Conservation (phyloP, 2,888 invertebrate genomes). For the Epinotia nisella region DNA sequence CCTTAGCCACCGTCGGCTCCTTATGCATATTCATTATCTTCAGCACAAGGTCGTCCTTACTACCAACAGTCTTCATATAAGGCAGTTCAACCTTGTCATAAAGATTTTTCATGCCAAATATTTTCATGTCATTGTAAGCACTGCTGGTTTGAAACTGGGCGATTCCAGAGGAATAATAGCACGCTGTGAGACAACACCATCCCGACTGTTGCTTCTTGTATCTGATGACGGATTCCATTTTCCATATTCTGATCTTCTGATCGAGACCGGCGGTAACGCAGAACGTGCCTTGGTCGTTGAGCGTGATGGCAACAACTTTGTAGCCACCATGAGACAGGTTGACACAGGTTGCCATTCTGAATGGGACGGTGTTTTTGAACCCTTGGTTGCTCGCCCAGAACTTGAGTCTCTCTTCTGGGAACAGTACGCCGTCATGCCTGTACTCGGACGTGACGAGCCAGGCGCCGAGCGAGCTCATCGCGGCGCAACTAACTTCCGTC, state of each 20-base stretch:
- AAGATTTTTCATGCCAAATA: slow-evolving; percentile 49
- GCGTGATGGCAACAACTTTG: slow-evolving; percentile 68
- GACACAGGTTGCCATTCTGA: slow-evolving; percentile 73
- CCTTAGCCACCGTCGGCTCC: slow-evolving; percentile 53
- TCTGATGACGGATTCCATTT: slow-evolving; percentile 57
- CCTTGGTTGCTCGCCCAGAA: slow-evolving; percentile 65
- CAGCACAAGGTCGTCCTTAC: slow-evolving; percentile 62
- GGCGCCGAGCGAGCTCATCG: slow-evolving; percentile 67
- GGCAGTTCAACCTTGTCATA: slow-evolving; percentile 49
- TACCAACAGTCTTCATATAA: slow-evolving; percentile 57
- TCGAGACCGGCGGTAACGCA: slow-evolving; percentile 79
- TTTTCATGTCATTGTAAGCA: slow-evolving; percentile 69
- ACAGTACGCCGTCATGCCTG: slow-evolving; percentile 72
- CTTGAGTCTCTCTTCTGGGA: slow-evolving; percentile 77
- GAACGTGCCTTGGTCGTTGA: slow-evolving; percentile 69
- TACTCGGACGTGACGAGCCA: slow-evolving; percentile 80
- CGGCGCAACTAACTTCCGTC: slow-evolving; percentile 76
- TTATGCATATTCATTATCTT: slow-evolving; percentile 73
- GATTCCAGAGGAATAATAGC: slow-evolving; percentile 77
- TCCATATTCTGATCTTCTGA: slow-evolving; percentile 78
- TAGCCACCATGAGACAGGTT: slow-evolving; percentile 78
- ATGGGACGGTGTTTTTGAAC: slow-evolving; percentile 59
- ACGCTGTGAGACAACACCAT: slow-evolving; percentile 75
- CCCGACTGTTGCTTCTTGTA: slow-evolving; percentile 50
- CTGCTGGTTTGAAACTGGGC: slow-evolving; percentile 67